phyloP scores from a whole-genome alignment of 2,113 vertebrate species.

The Bubo bubo region DNA sequence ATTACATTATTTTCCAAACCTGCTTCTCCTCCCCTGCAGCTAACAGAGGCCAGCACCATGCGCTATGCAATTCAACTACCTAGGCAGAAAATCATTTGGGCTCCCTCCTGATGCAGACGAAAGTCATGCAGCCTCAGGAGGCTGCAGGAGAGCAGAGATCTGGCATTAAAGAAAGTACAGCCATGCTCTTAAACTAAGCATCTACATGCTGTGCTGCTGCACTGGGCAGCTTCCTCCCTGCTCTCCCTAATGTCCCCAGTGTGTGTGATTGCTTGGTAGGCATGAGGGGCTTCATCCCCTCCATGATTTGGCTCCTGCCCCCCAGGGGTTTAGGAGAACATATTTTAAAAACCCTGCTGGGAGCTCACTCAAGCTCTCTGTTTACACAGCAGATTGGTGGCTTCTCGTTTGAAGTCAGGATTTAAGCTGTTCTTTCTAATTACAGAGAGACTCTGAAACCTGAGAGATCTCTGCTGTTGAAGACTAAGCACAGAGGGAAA shows the following conservation, averaged over 20 bases:
- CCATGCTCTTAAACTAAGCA: background rate
- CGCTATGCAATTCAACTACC: background rate
- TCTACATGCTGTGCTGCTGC: background rate
- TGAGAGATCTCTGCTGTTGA: conserved; percentile 56
- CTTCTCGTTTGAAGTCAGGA: conserved; percentile 69
- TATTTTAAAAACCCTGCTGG: conserved; percentile 55
- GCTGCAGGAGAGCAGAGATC: background rate
- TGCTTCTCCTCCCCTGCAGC: background rate
- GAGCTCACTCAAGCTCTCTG: conserved; percentile 60
- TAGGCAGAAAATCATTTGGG: background rate
- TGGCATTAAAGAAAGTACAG: background rate
- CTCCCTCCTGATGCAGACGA: background rate
- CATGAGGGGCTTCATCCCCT: background rate
- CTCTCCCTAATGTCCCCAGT: background rate
- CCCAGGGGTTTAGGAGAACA: conserved; percentile 36
- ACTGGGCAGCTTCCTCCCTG: background rate
- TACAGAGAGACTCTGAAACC: conserved; percentile 64
- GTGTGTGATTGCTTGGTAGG: background rate
- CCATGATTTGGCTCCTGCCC: conserved; percentile 5
- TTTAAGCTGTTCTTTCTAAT: conserved; percentile 73
- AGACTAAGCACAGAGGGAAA: background rate
- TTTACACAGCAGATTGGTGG: conserved; percentile 74
- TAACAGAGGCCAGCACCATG: background rate
- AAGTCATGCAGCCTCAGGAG: background rate
- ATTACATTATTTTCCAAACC: background rate